Evolutionary conservation across 1,140 invertebrate genomes (phyloP).

Genomic region (Galleria mellonella): DNA sequence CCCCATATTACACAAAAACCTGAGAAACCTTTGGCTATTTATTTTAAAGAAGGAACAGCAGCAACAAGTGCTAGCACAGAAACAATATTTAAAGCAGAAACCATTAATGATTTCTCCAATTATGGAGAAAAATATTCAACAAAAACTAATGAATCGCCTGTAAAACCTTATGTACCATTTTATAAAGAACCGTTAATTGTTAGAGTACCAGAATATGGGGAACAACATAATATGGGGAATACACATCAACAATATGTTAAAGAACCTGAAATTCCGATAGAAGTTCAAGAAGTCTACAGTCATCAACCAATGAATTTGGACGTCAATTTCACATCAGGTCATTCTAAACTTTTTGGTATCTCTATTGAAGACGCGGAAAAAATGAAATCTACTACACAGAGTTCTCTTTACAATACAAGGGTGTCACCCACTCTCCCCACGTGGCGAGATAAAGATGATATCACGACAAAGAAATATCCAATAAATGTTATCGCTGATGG

Average conservation of each 20-base stretch:
- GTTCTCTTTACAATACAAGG: constrained; percentile 69
- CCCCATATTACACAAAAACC: constrained; percentile 65
- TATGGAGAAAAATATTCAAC: constrained; percentile 26
- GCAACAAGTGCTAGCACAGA: constrained; percentile 36
- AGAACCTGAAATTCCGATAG: constrained; percentile 23
- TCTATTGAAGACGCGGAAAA: constrained; percentile 75
- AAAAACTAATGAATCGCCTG: constrained; percentile 22
- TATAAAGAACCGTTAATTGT: constrained; percentile 14
- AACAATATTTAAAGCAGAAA: constrained; percentile 44
- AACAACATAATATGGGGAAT: constrained; percentile 3
- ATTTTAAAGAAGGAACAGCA: constrained; percentile 44
- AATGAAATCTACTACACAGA: constrained; percentile 69
- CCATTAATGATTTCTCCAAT: constrained; percentile 20
- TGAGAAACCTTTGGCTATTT: constrained; percentile 56
- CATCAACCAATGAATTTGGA: constrained; percentile 20
- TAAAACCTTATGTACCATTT: constrained; percentile 16
- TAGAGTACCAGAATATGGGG: constrained; percentile 12
- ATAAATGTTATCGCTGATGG: constrained; percentile 50
- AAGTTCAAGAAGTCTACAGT: constrained; percentile 34
- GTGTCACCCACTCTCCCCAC: constrained; percentile 76
- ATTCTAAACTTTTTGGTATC: constrained; percentile 77
- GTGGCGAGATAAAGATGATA: constrained; percentile 50
- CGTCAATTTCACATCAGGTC: constrained; percentile 75
- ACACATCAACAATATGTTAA: background rate
- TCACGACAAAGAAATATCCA: constrained; percentile 64